A percentile compares a stretch with the other conserved stretches of the same genome.
These are phyloP conservation scores for Leptura quadrifasciata DNA, from an alignment of 2,888 invertebrate genomes.

Conservation along the genomic window DNA sequence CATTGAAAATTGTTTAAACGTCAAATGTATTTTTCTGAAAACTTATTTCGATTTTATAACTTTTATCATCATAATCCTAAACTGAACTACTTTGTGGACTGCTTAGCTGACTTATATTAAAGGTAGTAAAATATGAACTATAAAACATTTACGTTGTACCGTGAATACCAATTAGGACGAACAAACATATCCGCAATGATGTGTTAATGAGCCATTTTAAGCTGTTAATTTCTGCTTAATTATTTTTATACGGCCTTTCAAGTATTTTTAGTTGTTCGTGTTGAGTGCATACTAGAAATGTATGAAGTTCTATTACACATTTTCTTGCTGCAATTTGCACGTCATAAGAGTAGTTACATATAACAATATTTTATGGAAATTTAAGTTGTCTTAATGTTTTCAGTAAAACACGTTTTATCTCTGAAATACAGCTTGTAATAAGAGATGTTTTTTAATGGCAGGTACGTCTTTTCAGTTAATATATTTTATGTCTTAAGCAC, in stretches of 20 bases:
- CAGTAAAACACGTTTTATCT: not conserved
- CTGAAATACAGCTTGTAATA: not conserved
- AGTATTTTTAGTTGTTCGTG: not conserved
- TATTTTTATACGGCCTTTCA: constrained; percentile 8
- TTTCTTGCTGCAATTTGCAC: too few relatives aligned
- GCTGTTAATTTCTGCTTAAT: constrained; percentile 11
- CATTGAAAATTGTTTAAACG: too few relatives aligned
- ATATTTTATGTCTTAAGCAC: constrained; percentile 18
- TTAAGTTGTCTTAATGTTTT: not conserved
- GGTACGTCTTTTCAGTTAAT: constrained; percentile 16
- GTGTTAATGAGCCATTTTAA: constrained; percentile 16
- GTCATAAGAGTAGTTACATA: too few relatives aligned
- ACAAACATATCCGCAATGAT: constrained; percentile 1
- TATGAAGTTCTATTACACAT: too few relatives aligned
- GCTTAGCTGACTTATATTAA: not conserved
- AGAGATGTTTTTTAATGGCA: constrained; percentile 1
- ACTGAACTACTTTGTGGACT: too few relatives aligned
- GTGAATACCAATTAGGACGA: constrained; percentile 8
- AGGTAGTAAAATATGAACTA: not conserved
- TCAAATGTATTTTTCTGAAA: too few relatives aligned
- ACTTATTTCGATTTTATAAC: too few relatives aligned
- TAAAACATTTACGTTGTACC: constrained; percentile 1
- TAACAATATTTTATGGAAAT: not conserved
- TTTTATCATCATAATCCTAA: too few relatives aligned
- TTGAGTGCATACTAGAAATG: too few relatives aligned